Evolutionary conservation across 2,113 vertebrate species (phyloP).

Genomic region (Antechinus stuartii): DNA sequence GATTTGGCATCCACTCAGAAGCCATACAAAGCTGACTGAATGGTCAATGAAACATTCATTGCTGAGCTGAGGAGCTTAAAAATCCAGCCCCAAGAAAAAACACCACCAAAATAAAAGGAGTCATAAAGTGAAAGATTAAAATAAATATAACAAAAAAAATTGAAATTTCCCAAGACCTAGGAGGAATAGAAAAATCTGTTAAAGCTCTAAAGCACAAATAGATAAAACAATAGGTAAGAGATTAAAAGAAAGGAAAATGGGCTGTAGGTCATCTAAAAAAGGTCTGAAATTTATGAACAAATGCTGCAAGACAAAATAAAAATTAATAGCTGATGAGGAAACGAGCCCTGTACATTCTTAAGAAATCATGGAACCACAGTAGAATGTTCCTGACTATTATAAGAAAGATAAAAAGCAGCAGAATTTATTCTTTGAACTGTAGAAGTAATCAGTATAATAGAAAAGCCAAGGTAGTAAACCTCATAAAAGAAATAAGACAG

Average conservation of each 20-base stretch:
- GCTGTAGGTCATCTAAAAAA: background rate
- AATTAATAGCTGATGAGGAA: background rate
- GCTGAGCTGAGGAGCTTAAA: background rate
- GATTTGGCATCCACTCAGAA: background rate
- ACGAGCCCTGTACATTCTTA: background rate
- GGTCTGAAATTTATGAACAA: background rate
- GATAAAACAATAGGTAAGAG: background rate
- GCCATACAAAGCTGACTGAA: background rate
- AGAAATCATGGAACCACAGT: background rate
- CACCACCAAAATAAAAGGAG: background rate
- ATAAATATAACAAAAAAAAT: background rate
- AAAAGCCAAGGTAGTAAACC: background rate
- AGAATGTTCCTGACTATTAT: background rate
- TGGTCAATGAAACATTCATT: background rate
- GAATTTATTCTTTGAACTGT: background rate
- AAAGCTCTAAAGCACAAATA: background rate
- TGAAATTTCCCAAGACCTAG: background rate
- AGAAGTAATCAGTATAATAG: background rate
- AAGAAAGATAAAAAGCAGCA: background rate
- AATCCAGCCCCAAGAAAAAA: background rate
- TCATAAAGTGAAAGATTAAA: background rate
- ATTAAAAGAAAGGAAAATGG: background rate
- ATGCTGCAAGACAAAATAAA: background rate
- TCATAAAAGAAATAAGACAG: background rate
- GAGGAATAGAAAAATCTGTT: background rate